Evolutionary conservation across 2,797 vertebrate genomes (phyloP).

Genomic region (Pangasius djambal): DNA sequence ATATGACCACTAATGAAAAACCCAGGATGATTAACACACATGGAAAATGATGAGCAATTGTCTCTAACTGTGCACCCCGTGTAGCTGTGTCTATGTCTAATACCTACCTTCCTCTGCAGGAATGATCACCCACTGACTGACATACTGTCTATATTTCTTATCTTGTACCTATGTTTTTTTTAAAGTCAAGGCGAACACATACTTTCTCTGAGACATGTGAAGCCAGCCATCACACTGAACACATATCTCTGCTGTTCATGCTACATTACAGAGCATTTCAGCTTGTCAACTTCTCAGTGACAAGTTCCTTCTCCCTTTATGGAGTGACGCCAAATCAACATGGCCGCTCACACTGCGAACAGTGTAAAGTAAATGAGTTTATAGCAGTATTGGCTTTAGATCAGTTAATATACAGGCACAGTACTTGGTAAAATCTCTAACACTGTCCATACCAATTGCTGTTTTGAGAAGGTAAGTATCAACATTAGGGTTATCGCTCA

Average conservation of each 20-base stretch:
- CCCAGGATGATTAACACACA: not conserved
- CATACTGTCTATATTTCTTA: not conserved
- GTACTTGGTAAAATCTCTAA: not conserved
- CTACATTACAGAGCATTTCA: not conserved
- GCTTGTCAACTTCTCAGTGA: not conserved
- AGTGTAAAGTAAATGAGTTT: not conserved
- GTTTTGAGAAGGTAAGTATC: not conserved
- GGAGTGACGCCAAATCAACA: not conserved
- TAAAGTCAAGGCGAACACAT: not conserved
- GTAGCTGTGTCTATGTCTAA: not conserved
- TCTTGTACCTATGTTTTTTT: not conserved
- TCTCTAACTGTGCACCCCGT: not conserved
- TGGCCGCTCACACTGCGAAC: not conserved
- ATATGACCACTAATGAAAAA: not conserved
- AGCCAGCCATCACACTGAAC: not conserved
- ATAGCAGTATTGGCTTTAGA: not conserved
- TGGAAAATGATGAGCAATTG: not conserved
- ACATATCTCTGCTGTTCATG: not conserved
- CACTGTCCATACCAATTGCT: not conserved
- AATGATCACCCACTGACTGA: not conserved
- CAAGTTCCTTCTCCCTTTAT: not conserved
- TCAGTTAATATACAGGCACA: not conserved
- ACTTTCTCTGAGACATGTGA: not conserved
- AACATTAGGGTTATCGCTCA: not conserved
- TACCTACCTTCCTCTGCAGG: not conserved